phyloP scores from a whole-genome alignment of 2,113 vertebrate species.

The Percopsis transmontana region DNA sequence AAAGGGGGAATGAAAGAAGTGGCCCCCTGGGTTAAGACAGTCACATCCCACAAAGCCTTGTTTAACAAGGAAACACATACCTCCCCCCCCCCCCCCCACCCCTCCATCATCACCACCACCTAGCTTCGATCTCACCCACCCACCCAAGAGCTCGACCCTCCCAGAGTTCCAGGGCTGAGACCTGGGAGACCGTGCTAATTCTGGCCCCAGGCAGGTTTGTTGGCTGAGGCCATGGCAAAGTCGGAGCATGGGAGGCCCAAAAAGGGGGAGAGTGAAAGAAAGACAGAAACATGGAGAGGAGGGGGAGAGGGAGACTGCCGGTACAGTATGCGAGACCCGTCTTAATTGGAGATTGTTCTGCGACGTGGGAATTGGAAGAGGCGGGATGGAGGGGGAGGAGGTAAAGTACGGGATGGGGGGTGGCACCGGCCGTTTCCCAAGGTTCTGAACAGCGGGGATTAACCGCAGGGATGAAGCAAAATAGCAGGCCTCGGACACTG shows the following conservation, averaged over 20 bases:
- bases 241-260: slow-evolving; percentile 26
- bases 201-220: slow-evolving; percentile 62
- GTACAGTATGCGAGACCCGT: slow-evolving; percentile 76
- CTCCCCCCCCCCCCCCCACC: slow-evolving; percentile 20
- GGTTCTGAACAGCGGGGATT: slow-evolving; percentile 80
- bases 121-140: slow-evolving; percentile 32
- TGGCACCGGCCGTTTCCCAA: slow-evolving; percentile 73
- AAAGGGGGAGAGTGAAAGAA: slow-evolving; percentile 36
- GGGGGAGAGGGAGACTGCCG: slow-evolving; percentile 42
- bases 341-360: slow-evolving; percentile 80
- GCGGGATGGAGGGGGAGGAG: slow-evolving; percentile 43
- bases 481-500: slow-evolving; percentile 69
- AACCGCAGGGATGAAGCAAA: slow-evolving; percentile 71
- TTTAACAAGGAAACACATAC: slow-evolving; percentile 76
- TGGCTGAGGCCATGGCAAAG: slow-evolving; percentile 60
- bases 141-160: slow-evolving; percentile 48
- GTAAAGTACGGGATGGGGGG: slow-evolving; percentile 11
- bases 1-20: slow-evolving; percentile 54
- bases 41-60: slow-evolving; percentile 77
- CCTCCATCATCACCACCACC: background rate
- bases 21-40: slow-evolving; percentile 74
- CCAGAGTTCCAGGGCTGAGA: slow-evolving; percentile 70
- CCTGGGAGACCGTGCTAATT: slow-evolving; percentile 79
- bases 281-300: slow-evolving; percentile 13
- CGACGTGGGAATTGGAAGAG: slow-evolving; percentile 66